These are phyloP conservation scores for zebrafish (Danio rerio) DNA, from an alignment of 2,113 vertebrate genomes.

Conservation along the genomic window DNA sequence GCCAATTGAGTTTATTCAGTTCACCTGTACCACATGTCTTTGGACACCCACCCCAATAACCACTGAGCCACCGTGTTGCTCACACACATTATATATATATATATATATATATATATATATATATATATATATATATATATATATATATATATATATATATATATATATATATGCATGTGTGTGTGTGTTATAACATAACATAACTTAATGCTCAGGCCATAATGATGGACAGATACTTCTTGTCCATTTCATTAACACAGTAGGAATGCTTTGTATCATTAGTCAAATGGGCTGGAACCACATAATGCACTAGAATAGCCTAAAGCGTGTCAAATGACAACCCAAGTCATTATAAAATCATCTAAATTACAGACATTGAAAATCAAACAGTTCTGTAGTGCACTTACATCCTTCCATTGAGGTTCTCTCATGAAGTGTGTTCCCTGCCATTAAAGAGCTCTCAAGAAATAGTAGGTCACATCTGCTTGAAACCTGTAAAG, in stretches of 20 bases:
- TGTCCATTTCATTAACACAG: constrained; percentile 6
- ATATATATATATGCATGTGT: too few relatives aligned
- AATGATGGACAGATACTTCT: background rate
- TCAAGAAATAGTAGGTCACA: constrained; percentile 37
- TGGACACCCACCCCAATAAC: too few relatives aligned
- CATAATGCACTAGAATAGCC: background rate
- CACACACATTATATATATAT: too few relatives aligned
- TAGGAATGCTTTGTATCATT: constrained; percentile 10
- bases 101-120: too few relatives aligned
- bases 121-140: too few relatives aligned
- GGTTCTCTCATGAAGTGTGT: constrained; percentile 8
- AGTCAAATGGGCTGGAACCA: background rate
- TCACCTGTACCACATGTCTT: too few relatives aligned
- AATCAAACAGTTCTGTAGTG: constrained; percentile 33
- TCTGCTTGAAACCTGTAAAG: constrained; percentile 28
- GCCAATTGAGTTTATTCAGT: too few relatives aligned
- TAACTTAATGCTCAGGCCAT: background rate
- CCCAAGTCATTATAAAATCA: constrained; percentile 30
- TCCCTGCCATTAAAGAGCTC: constrained; percentile 40
- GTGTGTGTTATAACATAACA: background rate
- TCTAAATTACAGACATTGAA: constrained; percentile 18
- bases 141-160: too few relatives aligned
- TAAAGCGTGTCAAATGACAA: constrained; percentile 19
- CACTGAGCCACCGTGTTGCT: too few relatives aligned
- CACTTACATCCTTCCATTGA: constrained; percentile 26